Evolutionary conservation across 2,113 vertebrate genomes (phyloP).

Genomic region (Oreochromis niloticus): DNA sequence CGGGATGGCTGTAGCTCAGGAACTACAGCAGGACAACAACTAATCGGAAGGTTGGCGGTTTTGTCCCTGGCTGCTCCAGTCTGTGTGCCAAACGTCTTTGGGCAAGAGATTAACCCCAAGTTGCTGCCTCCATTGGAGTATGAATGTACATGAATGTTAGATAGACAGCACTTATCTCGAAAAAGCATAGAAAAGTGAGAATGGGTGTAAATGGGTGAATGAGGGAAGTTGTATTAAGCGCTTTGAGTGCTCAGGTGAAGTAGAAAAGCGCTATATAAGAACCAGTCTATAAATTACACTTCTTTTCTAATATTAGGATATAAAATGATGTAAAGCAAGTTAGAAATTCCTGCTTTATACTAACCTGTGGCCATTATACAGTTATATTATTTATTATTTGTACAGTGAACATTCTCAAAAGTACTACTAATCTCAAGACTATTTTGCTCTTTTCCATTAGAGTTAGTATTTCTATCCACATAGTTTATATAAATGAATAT

Average conservation of each 20-base stretch:
- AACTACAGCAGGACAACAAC: no score
- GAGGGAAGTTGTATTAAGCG: not conserved
- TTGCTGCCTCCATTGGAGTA: rapidly evolving
- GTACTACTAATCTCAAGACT: not conserved
- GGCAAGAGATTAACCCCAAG: not conserved
- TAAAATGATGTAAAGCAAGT: not conserved
- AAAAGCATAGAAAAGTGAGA: not conserved
- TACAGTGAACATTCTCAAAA: not conserved
- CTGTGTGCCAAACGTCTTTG: not conserved
- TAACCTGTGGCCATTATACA: not conserved
- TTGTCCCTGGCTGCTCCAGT: not conserved
- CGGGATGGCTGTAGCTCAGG: no score
- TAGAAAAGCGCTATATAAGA: not conserved
- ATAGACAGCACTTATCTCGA: not conserved
- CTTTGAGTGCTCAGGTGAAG: not conserved
- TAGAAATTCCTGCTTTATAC: not conserved
- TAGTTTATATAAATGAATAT: constrained; percentile 7
- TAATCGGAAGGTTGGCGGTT: no score
- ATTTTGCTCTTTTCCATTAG: not conserved
- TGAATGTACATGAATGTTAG: not conserved
- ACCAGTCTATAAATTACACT: not conserved
- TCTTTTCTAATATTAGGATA: not conserved
- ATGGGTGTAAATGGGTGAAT: not conserved
- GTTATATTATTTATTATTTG: not conserved
- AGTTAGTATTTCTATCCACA: not conserved